Conservation (phyloP, 64 coral and sea anemone genomes). For the Anthopleura sola region DNA sequence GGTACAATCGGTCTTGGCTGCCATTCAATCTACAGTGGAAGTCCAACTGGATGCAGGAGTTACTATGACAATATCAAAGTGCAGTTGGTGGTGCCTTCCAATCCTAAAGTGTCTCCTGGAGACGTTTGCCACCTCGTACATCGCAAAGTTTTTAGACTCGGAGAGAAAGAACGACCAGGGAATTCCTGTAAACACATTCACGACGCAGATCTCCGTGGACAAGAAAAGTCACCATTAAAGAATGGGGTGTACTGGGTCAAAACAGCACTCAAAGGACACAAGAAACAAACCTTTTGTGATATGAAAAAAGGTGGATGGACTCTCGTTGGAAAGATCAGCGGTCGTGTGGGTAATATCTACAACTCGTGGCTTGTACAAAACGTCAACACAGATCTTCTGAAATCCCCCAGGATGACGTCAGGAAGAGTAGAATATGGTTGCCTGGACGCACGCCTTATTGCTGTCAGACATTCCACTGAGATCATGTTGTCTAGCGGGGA, state of each 20-base stretch:
- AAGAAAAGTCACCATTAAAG: slow-evolving; percentile 26
- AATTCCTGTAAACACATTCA: slow-evolving; percentile 85
- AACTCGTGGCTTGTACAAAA: slow-evolving; percentile 63
- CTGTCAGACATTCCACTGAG: slow-evolving; percentile 39
- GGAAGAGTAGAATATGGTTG: slow-evolving; percentile 25
- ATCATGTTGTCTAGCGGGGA: slow-evolving; percentile 72
- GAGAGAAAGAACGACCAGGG: slow-evolving; percentile 42
- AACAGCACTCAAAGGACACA: slow-evolving; percentile 28
- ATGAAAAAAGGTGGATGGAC: slow-evolving; percentile 90
- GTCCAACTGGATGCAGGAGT: slow-evolving; percentile 41
- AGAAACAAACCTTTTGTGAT: slow-evolving; percentile 66
- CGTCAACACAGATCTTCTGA: slow-evolving; percentile 39
- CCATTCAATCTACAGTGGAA: slow-evolving; percentile 11
- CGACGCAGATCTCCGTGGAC: slow-evolving; percentile 32
- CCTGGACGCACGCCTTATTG: slow-evolving; percentile 62
- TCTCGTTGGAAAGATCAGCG: slow-evolving; percentile 78
- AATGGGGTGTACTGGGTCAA: slow-evolving; percentile 85
- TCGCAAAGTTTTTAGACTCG: background rate
- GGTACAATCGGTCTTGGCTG: slow-evolving; percentile 74
- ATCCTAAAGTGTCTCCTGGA: slow-evolving; percentile 16
- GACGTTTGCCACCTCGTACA: slow-evolving; percentile 24
- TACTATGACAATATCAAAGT: slow-evolving; percentile 78
- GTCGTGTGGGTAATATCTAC: slow-evolving; percentile 57
- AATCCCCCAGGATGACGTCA: slow-evolving; percentile 33
- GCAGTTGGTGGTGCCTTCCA: background rate